Evolutionary conservation across 2,113 vertebrate genomes (phyloP), one percentile per base, ranked within the genome.

Genomic region (Caretta caretta): DNA sequence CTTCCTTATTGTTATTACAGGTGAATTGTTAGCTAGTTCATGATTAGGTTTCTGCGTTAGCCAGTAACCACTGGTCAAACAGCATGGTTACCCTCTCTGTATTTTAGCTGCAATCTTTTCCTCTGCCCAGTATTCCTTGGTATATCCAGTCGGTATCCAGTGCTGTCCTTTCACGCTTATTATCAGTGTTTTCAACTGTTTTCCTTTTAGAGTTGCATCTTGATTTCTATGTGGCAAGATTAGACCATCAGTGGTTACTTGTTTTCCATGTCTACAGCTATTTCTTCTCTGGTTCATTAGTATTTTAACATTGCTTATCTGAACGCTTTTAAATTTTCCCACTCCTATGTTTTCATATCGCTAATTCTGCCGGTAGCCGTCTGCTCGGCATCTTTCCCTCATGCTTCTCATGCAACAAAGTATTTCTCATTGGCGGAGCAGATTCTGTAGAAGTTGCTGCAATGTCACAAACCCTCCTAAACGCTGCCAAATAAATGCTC

Each of bases 261-360:
- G 3, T 8, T 72, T 24, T 20, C 8, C 12, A 1, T 48, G 48
- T 86, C 5, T 5, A 9, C 12, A 65, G 46, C 1, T 0, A 1
- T 4, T 8, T 65, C 87, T 89, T 62, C 59, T 88, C 9, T 54
- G 50, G 76, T 12, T 42, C 88, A 91, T 4, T 6, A 90, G 9
- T 7, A 48, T 3, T 22, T 31, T 3, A 69, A 5, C 7, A 5
- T 51, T 38, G 50, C 38, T 50, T 93, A 72, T 72, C 19, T 10
- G n/a, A 42, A 35, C 42, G 31, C 69, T 38, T n/a, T 38, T 72
- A 38, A 38, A 9, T 72, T 42, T 22, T 13, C 8, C 69, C n/a
- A 35, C n/a, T 42, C n/a, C 69, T 42, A 22, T 72, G 38, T 38
- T 72, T 72, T 72, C 69, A 20, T 8, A 24, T 7, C 8, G 19